These are phyloP conservation scores for Peucedramus taeniatus DNA, from an alignment of 2,113 vertebrate genomes.

Conservation along the genomic window DNA sequence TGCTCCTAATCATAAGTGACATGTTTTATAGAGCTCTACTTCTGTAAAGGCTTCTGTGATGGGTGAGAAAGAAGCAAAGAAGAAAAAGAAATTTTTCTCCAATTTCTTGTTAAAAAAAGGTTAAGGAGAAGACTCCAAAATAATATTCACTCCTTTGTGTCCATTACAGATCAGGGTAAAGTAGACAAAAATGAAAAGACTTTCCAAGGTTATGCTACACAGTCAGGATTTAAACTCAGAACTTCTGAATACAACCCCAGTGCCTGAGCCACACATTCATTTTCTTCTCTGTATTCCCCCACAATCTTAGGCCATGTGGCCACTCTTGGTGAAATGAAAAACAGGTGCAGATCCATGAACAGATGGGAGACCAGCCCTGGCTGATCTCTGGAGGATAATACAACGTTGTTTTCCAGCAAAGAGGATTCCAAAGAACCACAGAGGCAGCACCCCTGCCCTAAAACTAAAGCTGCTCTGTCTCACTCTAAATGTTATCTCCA, in stretches of 20 bases:
- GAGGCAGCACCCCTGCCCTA: conserved; percentile 23
- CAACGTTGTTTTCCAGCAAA: conserved; percentile 16
- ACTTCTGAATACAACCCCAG: not conserved
- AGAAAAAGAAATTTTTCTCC: not conserved
- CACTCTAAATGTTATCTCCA: not conserved
- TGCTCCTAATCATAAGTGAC: not conserved
- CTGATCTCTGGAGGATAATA: conserved; percentile 43
- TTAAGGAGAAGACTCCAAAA: not conserved
- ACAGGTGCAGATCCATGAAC: conserved; percentile 46
- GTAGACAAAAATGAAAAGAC: not conserved
- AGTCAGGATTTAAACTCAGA: not conserved
- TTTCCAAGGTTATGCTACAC: not conserved
- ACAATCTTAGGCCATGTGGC: conserved; percentile 21
- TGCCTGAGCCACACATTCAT: not conserved
- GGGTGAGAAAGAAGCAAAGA: not conserved
- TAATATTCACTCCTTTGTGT: not conserved
- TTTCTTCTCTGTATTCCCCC: not conserved
- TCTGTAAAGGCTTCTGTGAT: not conserved
- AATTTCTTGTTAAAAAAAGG: not conserved
- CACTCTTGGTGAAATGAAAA: conserved; percentile 44
- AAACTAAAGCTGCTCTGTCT: conserved; percentile 28
- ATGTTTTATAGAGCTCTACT: not conserved
- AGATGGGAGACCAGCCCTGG: conserved; percentile 48
- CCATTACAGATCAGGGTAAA: not conserved
- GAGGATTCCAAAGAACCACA: conserved; percentile 43